phyloP scores from a whole-genome alignment of 2,113 vertebrate species.

The Opisthocomus hoazin region DNA sequence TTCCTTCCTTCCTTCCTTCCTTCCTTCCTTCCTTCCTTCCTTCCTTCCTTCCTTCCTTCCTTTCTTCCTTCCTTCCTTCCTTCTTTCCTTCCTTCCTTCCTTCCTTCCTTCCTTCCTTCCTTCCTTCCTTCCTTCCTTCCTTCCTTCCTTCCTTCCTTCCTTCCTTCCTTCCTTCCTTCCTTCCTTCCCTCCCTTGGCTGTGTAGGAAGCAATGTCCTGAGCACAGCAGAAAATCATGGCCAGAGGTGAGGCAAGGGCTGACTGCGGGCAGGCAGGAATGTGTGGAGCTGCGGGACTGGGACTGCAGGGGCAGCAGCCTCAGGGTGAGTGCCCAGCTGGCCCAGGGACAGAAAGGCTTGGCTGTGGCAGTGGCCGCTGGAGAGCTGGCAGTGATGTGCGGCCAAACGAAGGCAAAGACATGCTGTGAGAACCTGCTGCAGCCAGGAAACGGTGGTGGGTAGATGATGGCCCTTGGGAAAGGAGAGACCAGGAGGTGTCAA shows the following conservation, averaged over 20 bases:
- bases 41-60: not conserved
- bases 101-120: not conserved
- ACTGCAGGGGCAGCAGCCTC: too few species aligned
- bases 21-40: not conserved
- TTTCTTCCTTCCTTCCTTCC: not conserved
- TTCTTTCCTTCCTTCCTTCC: not conserved
- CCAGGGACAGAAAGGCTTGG: not conserved
- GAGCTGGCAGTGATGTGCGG: not conserved
- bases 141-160: too few species aligned
- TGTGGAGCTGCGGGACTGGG: not conserved
- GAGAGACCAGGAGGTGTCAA: not conserved
- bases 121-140: not conserved
- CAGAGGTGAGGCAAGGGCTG: not conserved
- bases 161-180: too few species aligned
- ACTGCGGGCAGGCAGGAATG: not conserved
- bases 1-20: not conserved
- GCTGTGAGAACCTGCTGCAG: not conserved
- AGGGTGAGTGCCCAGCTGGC: fast-evolving
- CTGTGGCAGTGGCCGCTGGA: fast-evolving
- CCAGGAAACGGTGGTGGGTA: not conserved
- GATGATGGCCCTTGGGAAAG: not conserved
- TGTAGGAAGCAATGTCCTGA: not conserved
- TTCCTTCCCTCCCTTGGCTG: not conserved
- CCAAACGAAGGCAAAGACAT: not conserved
- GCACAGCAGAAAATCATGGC: not conserved